A percentile compares a stretch with the other conserved stretches of the same genome.
Conservation (phyloP, 2,797 vertebrate species). For the Phrynocephalus vlangalii region DNA sequence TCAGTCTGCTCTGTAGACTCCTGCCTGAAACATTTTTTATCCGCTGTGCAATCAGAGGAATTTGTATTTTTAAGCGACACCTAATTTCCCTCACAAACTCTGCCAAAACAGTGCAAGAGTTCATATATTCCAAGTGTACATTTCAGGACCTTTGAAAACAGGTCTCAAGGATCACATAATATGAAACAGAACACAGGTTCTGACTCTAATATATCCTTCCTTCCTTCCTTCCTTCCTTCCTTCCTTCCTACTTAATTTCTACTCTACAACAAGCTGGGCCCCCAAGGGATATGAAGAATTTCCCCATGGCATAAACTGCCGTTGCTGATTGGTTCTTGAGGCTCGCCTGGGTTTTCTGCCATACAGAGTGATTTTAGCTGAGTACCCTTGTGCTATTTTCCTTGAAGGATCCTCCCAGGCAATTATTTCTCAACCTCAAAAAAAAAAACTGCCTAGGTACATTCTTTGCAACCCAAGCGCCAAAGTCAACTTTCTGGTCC, state of each 20-base stretch:
- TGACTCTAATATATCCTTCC: background rate
- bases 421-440: conserved; percentile 49
- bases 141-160: too few relatives aligned
- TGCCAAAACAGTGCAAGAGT: too few relatives aligned
- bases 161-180: too few relatives aligned
- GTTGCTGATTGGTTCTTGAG: background rate
- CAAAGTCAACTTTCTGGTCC: background rate
- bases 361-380: background rate
- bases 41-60: too few relatives aligned
- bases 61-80: too few relatives aligned
- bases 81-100: too few relatives aligned
- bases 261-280: background rate
- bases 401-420: accelerated
- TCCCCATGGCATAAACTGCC: background rate
- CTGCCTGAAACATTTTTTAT: too few relatives aligned
- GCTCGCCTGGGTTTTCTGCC: conserved; percentile 17
- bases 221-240: background rate
- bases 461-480: conserved; percentile 34
- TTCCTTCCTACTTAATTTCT: background rate
- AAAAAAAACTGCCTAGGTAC: conserved; percentile 55
- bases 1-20: too few relatives aligned
- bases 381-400: conserved; percentile 9
- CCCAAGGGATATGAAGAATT: background rate
- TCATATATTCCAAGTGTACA: too few relatives aligned
- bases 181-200: background rate